Base-by-base conservation (phyloP, 2,888 invertebrate species). In the Galerucella calmariensis region DNA sequence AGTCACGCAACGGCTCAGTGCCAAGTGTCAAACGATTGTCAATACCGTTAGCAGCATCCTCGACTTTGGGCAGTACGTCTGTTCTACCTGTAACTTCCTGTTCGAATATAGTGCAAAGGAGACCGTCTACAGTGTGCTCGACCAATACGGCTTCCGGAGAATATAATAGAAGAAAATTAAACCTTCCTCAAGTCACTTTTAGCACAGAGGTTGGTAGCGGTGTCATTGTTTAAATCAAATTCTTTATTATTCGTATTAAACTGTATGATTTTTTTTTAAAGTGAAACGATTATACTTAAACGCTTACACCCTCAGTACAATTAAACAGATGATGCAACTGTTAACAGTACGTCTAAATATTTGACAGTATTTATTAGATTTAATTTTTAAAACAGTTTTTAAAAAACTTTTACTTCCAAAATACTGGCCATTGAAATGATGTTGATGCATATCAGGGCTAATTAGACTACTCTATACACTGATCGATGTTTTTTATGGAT, bases 201-300 rank as follows among this genome's bases (percentile, higher is more conserved):
- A 95, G 92, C 85, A 93, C 94, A 87, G 95, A 96, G 95, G 95
- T 96, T 92, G 95, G 95, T 94, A 93, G 92, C 83, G 95, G 95
- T 77, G 94, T 95, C 83, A 92, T 95, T 83, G 95, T 95, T 82
- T 95, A 89, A 16, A 41, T 14, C 11, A 41, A 62, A 41, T 35
- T 61, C 35, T 6, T n/a, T 62, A 8, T 59, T 4, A 6, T 59
- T 24, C 8, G 24, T 24, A 20, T 62, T 12, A 46, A 11, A 46
- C 46, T 46, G 46, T 46, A 46, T 12, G 46, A 20, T 20, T 0
- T 46, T 46, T 46, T 46, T 46, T 12, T 46, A 14, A 12, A 12
- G 11, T 14, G 14, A 48, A 48, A 48, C 48, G 8, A 41, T 41
- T 41, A 41, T 41, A 41, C 35, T 41, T 41, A 41, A 41, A 41